phyloP scores from a whole-genome alignment of 2,113 vertebrate genomes.

The Eptatretus burgeri region DNA sequence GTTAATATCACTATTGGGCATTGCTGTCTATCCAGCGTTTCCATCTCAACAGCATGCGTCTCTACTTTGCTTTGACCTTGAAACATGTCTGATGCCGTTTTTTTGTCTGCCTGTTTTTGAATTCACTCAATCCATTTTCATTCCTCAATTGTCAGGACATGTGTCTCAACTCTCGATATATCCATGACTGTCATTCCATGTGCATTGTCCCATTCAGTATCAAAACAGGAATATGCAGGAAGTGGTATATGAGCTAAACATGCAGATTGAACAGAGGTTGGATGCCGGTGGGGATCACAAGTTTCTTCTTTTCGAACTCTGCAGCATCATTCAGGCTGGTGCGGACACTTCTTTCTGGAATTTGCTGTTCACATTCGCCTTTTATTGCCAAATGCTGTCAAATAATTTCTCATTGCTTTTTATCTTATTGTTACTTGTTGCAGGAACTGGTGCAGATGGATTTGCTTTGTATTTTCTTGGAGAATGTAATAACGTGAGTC shows the following conservation, averaged over 20 bases:
- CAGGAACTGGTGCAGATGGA: slow-evolving; percentile 94
- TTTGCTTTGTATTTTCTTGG: slow-evolving; percentile 98
- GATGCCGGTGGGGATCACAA: slow-evolving; percentile 79
- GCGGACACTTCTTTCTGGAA: slow-evolving; percentile 7
- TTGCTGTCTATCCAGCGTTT: too few species aligned
- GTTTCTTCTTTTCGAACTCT: slow-evolving; percentile 65
- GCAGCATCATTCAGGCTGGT: slow-evolving; percentile 86
- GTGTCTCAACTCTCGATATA: too few species aligned
- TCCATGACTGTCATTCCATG: slow-evolving; percentile 12
- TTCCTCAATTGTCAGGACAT: too few species aligned
- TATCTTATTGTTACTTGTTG: slow-evolving; percentile 16
- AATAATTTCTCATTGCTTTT: slow-evolving; percentile 10
- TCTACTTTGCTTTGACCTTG: too few species aligned
- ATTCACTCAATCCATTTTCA: too few species aligned
- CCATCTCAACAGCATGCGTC: too few species aligned
- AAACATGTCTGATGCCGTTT: too few species aligned
- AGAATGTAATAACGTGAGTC: slow-evolving; percentile 99
- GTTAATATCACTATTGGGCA: too few species aligned
- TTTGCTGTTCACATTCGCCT: slow-evolving; percentile 4
- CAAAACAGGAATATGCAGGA: slow-evolving; percentile 85
- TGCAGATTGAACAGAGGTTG: slow-evolving; percentile 71
- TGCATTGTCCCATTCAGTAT: slow-evolving; percentile 38
- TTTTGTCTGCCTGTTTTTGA: too few species aligned
- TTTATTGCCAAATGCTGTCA: slow-evolving; percentile 12
- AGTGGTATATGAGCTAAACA: slow-evolving; percentile 81